phyloP scores from a whole-genome alignment of 2,113 vertebrate species.

The Microcebus murinus region DNA sequence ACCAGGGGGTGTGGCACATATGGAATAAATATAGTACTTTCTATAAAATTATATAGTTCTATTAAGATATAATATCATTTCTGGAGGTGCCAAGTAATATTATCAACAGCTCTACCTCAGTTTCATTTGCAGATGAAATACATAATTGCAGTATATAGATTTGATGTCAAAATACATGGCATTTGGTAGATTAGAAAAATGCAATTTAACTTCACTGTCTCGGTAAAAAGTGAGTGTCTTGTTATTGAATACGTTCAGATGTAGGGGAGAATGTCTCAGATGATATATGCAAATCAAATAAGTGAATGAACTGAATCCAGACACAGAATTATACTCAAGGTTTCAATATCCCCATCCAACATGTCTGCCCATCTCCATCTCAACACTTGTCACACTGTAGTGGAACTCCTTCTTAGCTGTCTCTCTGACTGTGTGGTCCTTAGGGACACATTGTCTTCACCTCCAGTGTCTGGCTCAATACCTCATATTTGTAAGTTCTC shows the following conservation, averaged over 20 bases:
- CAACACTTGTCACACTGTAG: not conserved
- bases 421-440: not conserved
- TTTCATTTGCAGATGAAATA: conserved; percentile 53
- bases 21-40: conserved; percentile 15
- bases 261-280: not conserved
- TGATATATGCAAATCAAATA: not conserved
- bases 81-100: conserved; percentile 5
- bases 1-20: not conserved
- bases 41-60: not conserved
- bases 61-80: conserved; percentile 34
- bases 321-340: not conserved
- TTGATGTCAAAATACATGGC: conserved; percentile 6
- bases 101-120: not conserved
- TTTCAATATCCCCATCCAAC: not conserved
- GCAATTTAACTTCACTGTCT: not conserved
- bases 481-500: not conserved
- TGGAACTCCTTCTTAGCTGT: not conserved
- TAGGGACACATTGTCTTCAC: not conserved
- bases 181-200: conserved; percentile 17
- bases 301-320: not conserved
- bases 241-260: conserved; percentile 29
- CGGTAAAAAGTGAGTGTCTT: not conserved
- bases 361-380: not conserved
- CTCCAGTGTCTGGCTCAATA: conserved; percentile 6
- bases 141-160: not conserved